These are phyloP conservation scores for Nanorana parkeri DNA, from an alignment of 2,113 vertebrate species.

Conservation along the genomic window DNA sequence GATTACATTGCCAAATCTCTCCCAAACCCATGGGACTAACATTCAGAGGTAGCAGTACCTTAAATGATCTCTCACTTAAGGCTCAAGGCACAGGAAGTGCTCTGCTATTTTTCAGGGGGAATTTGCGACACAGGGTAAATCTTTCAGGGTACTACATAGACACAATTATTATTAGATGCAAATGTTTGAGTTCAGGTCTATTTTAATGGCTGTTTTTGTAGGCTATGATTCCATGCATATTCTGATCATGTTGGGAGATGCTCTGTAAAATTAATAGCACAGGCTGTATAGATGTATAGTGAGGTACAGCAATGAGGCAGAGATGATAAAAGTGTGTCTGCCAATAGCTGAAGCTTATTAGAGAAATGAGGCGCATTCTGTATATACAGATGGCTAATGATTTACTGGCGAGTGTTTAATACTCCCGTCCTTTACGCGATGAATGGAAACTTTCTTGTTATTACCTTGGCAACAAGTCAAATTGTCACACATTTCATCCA, in stretches of 20 bases:
- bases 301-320: neutral
- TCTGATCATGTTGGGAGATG: neutral
- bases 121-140: too few relatives aligned
- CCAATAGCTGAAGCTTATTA: conserved; percentile 5
- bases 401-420: conserved; percentile 2
- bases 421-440: neutral
- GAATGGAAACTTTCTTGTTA: conserved; percentile 22
- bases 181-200: too few relatives aligned
- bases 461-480: conserved; percentile 37
- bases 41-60: too few relatives aligned
- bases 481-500: conserved; percentile 27
- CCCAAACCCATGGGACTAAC: too few relatives aligned
- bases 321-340: neutral
- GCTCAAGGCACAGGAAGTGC: too few relatives aligned
- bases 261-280: neutral
- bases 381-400: conserved; percentile 37
- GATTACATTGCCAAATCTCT: too few relatives aligned
- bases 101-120: too few relatives aligned
- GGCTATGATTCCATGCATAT: neutral
- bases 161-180: too few relatives aligned
- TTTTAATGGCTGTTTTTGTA: too few relatives aligned
- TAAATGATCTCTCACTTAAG: too few relatives aligned
- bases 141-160: too few relatives aligned
- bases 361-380: conserved; percentile 1
- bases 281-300: neutral